These are phyloP conservation scores for Hylaeus volcanicus DNA, from an alignment of 1,140 invertebrate species.

Conservation along the genomic window DNA sequence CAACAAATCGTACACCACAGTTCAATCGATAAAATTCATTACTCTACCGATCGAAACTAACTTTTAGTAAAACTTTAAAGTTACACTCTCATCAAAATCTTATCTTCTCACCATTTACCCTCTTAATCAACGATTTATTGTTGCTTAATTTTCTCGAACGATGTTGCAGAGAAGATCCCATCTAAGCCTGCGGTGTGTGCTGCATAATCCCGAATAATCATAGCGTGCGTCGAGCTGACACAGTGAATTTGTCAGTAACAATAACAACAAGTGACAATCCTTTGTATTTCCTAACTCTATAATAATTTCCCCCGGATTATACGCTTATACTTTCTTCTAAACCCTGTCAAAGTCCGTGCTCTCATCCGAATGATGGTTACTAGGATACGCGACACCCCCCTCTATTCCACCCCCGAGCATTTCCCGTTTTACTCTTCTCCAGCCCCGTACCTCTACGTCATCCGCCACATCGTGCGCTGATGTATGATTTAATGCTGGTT, in stretches of 20 bases:
- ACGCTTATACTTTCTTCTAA: constrained; percentile 19
- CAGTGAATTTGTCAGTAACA: neutral
- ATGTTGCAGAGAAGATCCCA: too few relatives aligned
- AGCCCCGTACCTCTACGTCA: constrained; percentile 43
- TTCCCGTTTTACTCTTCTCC: constrained; percentile 62
- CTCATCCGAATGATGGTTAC: constrained; percentile 62
- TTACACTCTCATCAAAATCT: too few relatives aligned
- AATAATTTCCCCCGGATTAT: constrained; percentile 5
- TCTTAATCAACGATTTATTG: neutral
- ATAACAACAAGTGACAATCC: neutral
- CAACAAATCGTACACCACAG: too few relatives aligned
- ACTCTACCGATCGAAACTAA: too few relatives aligned
- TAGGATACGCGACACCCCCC: constrained; percentile 68
- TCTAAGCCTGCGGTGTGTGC: neutral
- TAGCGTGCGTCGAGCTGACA: neutral
- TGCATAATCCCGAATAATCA: neutral
- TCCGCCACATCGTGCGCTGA: constrained; percentile 71
- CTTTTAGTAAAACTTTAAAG: too few relatives aligned
- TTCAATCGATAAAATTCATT: too few relatives aligned
- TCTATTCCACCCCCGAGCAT: constrained; percentile 16
- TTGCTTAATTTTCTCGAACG: neutral
- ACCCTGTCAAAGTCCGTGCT: constrained; percentile 42
- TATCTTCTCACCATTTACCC: too few relatives aligned
- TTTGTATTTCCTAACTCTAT: neutral
- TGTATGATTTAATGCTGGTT: constrained; percentile 79